These are phyloP conservation scores for Agrochola lota DNA, from an alignment of 2,888 invertebrate species.

Conservation along the genomic window DNA sequence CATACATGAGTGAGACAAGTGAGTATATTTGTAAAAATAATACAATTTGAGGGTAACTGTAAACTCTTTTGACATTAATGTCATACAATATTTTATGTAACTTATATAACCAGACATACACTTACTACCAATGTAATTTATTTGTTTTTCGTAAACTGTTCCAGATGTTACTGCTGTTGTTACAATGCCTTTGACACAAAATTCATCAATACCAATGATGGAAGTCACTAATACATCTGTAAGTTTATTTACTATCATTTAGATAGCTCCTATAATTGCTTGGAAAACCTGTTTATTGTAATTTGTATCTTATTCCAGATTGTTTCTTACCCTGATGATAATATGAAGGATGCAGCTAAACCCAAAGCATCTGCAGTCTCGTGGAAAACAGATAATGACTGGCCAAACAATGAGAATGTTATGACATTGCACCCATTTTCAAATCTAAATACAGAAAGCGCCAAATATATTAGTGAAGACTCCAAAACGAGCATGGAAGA, in stretches of 20 bases:
- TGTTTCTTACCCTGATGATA: slow-evolving; percentile 87
- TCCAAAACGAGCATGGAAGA: slow-evolving; percentile 88
- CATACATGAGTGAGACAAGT: slow-evolving; percentile 89
- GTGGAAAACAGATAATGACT: slow-evolving; percentile 86
- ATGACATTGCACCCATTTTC: slow-evolving; percentile 84
- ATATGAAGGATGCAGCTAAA: slow-evolving; percentile 86
- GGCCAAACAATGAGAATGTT: slow-evolving; percentile 83
- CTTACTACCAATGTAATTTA: slow-evolving; percentile 7
- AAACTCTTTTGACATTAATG: slow-evolving; percentile 23
- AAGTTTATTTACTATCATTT: slow-evolving; percentile 68
- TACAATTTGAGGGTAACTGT: slow-evolving; percentile 46
- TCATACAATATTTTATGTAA: not conserved
- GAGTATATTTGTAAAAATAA: slow-evolving; percentile 67
- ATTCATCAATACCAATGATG: slow-evolving; percentile 87
- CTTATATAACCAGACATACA: not conserved
- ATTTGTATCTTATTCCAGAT: slow-evolving; percentile 70
- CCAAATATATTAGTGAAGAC: slow-evolving; percentile 87
- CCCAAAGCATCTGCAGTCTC: slow-evolving; percentile 86
- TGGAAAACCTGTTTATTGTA: not conserved
- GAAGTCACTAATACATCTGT: slow-evolving; percentile 88
- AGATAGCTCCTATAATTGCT: not conserved
- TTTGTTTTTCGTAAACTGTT: slow-evolving; percentile 63
- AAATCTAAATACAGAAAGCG: slow-evolving; percentile 79
- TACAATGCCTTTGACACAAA: slow-evolving; percentile 87
- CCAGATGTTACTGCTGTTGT: slow-evolving; percentile 88